Evolutionary conservation across 2,888 invertebrate genomes (phyloP).

Genomic region (Nezara viridula): DNA sequence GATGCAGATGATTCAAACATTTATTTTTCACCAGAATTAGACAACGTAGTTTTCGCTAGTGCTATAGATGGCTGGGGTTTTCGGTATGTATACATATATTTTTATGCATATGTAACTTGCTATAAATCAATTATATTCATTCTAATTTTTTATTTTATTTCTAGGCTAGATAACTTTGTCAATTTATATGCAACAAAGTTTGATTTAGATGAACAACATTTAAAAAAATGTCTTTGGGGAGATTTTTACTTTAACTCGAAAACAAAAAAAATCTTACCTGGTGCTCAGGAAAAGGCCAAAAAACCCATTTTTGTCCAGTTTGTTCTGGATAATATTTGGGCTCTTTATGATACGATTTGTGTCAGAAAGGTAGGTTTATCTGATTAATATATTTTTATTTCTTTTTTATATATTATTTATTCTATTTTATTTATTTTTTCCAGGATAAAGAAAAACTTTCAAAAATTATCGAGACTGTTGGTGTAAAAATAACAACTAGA

Average conservation of each 20-base stretch:
- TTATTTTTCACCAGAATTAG: slow-evolving; percentile 94
- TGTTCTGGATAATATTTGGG: slow-evolving; percentile 91
- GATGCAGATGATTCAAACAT: slow-evolving; percentile 87
- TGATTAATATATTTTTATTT: neutral
- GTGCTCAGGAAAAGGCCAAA: slow-evolving; percentile 93
- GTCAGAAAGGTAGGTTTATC: slow-evolving; percentile 73
- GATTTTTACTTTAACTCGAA: slow-evolving; percentile 91
- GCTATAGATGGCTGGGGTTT: slow-evolving; percentile 97
- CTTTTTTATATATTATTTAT: neutral
- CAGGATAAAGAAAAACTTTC: slow-evolving; percentile 80
- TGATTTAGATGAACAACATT: slow-evolving; percentile 79
- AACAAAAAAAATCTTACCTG: slow-evolving; percentile 85
- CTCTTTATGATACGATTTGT: slow-evolving; percentile 87
- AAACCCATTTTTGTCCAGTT: slow-evolving; percentile 94
- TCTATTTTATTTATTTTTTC: slow-evolving; percentile 38
- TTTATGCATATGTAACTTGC: neutral
- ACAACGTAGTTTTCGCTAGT: slow-evolving; percentile 97
- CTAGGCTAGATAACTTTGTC: slow-evolving; percentile 85
- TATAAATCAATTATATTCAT: neutral
- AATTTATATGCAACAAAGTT: slow-evolving; percentile 81
- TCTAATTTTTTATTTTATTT: slow-evolving; percentile 66
- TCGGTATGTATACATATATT: slow-evolving; percentile 68
- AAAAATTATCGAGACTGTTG: slow-evolving; percentile 81
- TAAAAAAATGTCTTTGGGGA: slow-evolving; percentile 92
- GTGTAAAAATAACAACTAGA: slow-evolving; percentile 80